Evolutionary conservation across 53 echinoderm and acorn worm genomes (phyloP), one percentile per base, ranked within the genome.

Genomic region (Henricia sp.): DNA sequence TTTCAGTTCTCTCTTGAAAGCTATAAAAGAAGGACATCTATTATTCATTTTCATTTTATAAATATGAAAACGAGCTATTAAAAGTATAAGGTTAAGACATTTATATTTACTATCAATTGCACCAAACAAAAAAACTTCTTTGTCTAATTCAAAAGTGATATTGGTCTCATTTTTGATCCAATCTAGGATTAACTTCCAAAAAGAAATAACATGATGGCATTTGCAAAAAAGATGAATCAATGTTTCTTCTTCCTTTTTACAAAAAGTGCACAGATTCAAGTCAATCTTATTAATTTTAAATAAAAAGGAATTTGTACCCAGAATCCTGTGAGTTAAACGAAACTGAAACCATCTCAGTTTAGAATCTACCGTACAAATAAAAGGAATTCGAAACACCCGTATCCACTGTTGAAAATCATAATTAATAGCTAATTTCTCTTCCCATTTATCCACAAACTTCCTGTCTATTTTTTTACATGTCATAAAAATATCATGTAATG

Each of bases 301-400:
- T 37, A 66, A 37, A 37, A 36, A 37, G 6, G 60, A 66, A 66
- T 6, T 66, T 16, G 66, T 66, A 14, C 66, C 66, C 6, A 66
- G 20, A 28, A 66, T 66, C 38, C 66, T 66, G 29, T 66, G 66
- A 37, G 38, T 66, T 36, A 66, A 37, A 16, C 36, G 6, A 66
- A 66, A 66, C 66, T 66, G 66, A 37, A 66, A 66, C 66, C 29
- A 59, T 59, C 28, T 36, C 3, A 37, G 19, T 20, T 37, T 66
- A 2, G 38, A 36, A 28, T 37, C 66, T 5, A 66, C 37, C 19
- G n/a, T 66, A 11, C 66, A 66, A 37, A 20, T 34, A 6, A 37
- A 36, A 66, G 66, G 38, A 2, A 17, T 4, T 17, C 19, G 36
- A 35, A 66, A 66, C 1, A 60, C 62, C 16, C 6, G 26, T 6